These are phyloP conservation scores for Torymus tubicola DNA, from an alignment of 2,888 invertebrate genomes.

Conservation along the genomic window DNA sequence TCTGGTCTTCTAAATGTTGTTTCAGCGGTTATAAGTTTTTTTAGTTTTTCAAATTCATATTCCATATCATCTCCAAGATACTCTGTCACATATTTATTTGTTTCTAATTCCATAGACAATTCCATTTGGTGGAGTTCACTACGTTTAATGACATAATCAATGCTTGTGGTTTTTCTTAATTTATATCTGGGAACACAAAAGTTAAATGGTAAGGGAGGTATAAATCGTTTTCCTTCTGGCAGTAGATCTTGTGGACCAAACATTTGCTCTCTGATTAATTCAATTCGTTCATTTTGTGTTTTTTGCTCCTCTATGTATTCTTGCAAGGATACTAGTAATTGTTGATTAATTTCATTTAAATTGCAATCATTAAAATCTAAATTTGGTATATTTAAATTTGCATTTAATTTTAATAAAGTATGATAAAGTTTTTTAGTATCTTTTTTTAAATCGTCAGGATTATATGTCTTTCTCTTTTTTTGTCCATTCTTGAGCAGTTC, in stretches of 20 bases:
- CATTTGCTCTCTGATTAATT: constrained; percentile 63
- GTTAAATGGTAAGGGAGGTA: constrained; percentile 67
- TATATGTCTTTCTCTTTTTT: constrained; percentile 73
- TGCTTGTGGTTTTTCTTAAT: constrained; percentile 18
- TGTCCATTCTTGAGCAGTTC: constrained; percentile 64
- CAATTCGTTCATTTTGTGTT: constrained; percentile 41
- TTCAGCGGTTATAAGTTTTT: constrained; percentile 6
- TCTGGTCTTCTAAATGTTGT: constrained; percentile 1
- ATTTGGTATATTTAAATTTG: constrained; percentile 63
- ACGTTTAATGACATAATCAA: constrained; percentile 26
- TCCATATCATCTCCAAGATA: constrained; percentile 50
- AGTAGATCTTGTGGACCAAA: constrained; percentile 59
- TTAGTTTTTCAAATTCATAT: constrained; percentile 54
- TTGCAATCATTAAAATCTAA: constrained; percentile 56
- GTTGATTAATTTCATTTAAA: constrained; percentile 63
- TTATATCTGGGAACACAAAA: constrained; percentile 40
- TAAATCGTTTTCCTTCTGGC: constrained; percentile 57
- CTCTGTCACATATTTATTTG: constrained; percentile 34
- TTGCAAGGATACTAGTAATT: constrained; percentile 62
- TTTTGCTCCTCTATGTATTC: constrained; percentile 9
- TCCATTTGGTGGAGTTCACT: constrained; percentile 42
- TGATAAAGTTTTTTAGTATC: constrained; percentile 75
- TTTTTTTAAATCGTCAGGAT: constrained; percentile 70
- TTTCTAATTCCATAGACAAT: constrained; percentile 22
- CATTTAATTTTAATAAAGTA: constrained; percentile 69